These are phyloP conservation scores for Chrysomallon squamiferum DNA, from an alignment of 1,140 invertebrate species.

Conservation along the genomic window DNA sequence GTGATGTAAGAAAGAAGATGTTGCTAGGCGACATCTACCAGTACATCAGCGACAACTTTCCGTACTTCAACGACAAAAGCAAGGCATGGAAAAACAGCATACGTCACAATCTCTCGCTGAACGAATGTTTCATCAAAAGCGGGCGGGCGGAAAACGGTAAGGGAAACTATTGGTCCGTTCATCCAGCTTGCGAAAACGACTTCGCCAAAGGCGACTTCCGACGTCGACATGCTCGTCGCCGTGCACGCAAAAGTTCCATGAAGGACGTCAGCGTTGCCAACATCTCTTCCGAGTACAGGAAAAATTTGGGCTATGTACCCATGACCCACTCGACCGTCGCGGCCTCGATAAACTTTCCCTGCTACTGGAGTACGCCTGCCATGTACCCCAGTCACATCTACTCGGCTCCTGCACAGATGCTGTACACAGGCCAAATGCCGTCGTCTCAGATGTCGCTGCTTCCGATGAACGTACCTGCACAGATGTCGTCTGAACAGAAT, in stretches of 20 bases:
- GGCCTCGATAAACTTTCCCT: background rate
- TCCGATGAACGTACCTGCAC: too few species aligned
- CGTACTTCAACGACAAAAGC: constrained; percentile 71
- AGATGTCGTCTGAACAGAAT: too few species aligned
- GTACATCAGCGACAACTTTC: constrained; percentile 63
- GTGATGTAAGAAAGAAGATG: constrained; percentile 65
- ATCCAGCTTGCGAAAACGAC: constrained; percentile 94
- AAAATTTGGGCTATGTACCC: background rate
- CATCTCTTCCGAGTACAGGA: background rate
- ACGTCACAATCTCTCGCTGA: constrained; percentile 84
- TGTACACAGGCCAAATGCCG: too few species aligned
- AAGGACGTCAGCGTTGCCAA: background rate
- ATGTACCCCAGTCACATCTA: background rate
- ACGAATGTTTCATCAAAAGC: constrained; percentile 97
- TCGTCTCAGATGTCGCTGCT: too few species aligned
- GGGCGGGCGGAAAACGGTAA: constrained; percentile 88
- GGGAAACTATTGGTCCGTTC: constrained; percentile 96
- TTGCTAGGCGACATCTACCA: constrained; percentile 64
- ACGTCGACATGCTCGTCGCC: constrained; percentile 83
- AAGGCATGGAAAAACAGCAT: constrained; percentile 74
- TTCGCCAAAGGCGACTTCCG: constrained; percentile 94
- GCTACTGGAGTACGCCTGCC: background rate
- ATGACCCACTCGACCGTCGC: background rate
- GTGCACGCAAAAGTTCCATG: constrained; percentile 9
- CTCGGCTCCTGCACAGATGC: too few species aligned